Evolutionary conservation across 1,140 invertebrate genomes (phyloP).

Genomic region (Eriosoma lanigerum): DNA sequence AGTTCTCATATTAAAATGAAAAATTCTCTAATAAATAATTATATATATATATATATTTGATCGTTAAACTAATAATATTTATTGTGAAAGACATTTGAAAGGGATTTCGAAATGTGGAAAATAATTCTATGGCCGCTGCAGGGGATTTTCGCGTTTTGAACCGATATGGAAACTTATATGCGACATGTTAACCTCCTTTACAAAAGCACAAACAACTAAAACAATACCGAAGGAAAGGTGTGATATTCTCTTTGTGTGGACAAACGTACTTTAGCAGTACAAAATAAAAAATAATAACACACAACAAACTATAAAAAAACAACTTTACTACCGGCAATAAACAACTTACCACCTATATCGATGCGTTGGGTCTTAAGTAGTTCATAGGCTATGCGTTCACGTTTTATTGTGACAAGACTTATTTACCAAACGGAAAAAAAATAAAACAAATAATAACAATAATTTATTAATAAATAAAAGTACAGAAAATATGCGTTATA

Average conservation of each 20-base stretch:
- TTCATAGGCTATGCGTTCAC: no score
- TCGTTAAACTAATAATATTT: no score
- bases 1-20: no score
- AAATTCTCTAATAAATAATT: no score
- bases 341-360: background rate
- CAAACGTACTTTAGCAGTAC: background rate
- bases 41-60: no score
- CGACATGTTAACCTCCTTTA: background rate
- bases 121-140: no score
- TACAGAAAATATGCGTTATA: no score
- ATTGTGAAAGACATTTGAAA: no score
- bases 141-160: background rate
- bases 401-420: background rate
- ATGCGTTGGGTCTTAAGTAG: background rate
- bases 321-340: conserved; percentile 20
- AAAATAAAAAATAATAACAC: conserved; percentile 1
- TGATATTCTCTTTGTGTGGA: conserved; percentile 1
- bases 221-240: background rate
- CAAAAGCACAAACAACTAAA: conserved; percentile 14
- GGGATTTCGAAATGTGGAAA: no score
- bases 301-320: no score
- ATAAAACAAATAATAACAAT: no score
- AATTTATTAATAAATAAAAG: no score
- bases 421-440: background rate
- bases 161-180: background rate